phyloP scores from a whole-genome alignment of 2,888 invertebrate genomes.

The Oxycera nigricornis region DNA sequence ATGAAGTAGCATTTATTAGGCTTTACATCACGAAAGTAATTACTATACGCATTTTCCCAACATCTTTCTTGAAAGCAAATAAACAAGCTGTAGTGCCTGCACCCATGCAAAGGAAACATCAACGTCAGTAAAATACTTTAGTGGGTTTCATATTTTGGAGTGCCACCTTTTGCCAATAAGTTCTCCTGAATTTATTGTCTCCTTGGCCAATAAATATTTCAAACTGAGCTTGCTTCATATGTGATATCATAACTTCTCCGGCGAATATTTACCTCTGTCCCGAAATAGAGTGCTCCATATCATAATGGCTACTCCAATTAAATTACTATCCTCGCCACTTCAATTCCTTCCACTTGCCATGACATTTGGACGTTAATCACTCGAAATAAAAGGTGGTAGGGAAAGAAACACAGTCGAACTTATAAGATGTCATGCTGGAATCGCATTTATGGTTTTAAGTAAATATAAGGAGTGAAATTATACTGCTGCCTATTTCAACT shows the following conservation, averaged over 20 bases:
- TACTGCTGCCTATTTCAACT: too few relatives aligned
- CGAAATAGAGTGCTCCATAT: not conserved
- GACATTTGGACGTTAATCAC: conserved; percentile 16
- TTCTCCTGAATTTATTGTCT: not conserved
- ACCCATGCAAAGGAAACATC: too few relatives aligned
- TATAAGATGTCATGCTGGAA: conserved; percentile 6
- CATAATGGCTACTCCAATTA: too few relatives aligned
- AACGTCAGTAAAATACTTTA: too few relatives aligned
- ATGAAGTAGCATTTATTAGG: too few relatives aligned
- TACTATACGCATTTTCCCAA: too few relatives aligned
- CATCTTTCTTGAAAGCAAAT: too few relatives aligned
- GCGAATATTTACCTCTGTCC: not conserved
- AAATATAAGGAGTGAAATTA: conserved; percentile 1
- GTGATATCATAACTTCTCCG: conserved; percentile 27
- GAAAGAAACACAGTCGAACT: not conserved
- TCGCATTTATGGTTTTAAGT: conserved; percentile 12
- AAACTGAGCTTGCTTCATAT: conserved; percentile 23
- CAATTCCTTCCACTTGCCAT: not conserved
- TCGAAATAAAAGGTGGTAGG: not conserved
- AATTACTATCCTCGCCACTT: not conserved
- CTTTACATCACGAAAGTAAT: too few relatives aligned
- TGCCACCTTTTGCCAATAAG: not conserved
- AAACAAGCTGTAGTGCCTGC: too few relatives aligned
- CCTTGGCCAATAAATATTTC: conserved; percentile 17
- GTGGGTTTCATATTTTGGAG: too few relatives aligned